phyloP scores from a whole-genome alignment of 23 tunicate genomes.

The Diplosoma virens region DNA sequence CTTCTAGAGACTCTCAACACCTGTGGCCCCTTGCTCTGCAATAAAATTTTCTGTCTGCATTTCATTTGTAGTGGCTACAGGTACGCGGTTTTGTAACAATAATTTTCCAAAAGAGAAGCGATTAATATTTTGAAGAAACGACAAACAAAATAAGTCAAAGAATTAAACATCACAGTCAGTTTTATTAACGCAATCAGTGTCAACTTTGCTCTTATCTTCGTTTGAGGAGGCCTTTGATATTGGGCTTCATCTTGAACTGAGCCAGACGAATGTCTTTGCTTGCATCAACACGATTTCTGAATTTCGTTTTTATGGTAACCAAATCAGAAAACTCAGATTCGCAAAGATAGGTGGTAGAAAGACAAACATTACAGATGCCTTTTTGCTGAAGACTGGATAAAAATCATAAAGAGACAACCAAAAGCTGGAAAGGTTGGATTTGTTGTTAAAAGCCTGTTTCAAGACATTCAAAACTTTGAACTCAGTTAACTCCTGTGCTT shows the following conservation, averaged over 20 bases:
- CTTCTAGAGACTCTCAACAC: too few species aligned
- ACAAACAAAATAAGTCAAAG: background rate
- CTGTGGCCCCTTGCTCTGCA: too few species aligned
- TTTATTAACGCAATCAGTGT: background rate
- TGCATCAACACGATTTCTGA: constrained; percentile 7
- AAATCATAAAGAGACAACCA: constrained; percentile 35
- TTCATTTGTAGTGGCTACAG: too few species aligned
- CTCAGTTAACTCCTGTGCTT: constrained; percentile 21
- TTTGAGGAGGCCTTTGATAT: constrained; percentile 17
- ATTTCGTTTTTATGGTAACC: constrained; percentile 19
- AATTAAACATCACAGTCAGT: background rate
- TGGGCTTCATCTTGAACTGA: constrained; percentile 3
- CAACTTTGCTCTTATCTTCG: constrained; percentile 2
- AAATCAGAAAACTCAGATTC: constrained; percentile 7
- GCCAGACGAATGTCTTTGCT: constrained; percentile 11
- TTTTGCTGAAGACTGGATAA: constrained; percentile 30
- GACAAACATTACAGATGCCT: constrained; percentile 6
- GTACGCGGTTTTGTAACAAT: too few species aligned
- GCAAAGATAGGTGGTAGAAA: constrained; percentile 18
- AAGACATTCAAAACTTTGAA: constrained; percentile 32
- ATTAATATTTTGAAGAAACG: too few species aligned
- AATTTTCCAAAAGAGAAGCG: too few species aligned
- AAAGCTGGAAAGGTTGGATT: constrained; percentile 12
- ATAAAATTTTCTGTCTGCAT: too few species aligned
- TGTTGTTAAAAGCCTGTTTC: constrained; percentile 16